phyloP scores from a whole-genome alignment of 2,113 vertebrate species.

The Erinaceus europaeus region DNA sequence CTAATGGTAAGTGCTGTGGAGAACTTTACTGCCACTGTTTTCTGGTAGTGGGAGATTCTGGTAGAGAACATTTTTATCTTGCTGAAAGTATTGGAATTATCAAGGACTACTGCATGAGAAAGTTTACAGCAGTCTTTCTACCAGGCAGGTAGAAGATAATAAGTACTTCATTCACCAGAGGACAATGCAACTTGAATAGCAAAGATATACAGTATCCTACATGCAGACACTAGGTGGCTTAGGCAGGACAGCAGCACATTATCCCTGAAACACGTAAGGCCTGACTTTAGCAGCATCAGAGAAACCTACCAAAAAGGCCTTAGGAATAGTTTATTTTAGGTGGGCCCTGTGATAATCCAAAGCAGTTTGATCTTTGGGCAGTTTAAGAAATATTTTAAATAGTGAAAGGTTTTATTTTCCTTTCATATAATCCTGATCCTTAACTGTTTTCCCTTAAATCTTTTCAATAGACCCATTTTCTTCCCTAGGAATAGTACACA shows the following conservation, averaged over 20 bases:
- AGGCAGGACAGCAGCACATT: neutral
- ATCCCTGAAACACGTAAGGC: constrained; percentile 28
- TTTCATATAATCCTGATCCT: constrained; percentile 2
- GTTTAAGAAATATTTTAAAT: neutral
- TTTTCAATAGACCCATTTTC: neutral
- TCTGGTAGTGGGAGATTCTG: constrained; percentile 63
- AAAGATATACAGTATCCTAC: neutral
- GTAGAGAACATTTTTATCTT: constrained; percentile 59
- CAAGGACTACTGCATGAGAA: constrained; percentile 38
- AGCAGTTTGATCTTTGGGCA: neutral
- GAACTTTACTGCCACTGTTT: constrained; percentile 46
- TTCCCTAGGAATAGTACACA: neutral
- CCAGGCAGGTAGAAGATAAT: constrained; percentile 25
- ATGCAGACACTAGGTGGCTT: neutral
- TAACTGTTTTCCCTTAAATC: neutral
- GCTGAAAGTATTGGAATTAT: constrained; percentile 53
- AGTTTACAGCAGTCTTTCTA: constrained; percentile 28
- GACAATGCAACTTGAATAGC: neutral
- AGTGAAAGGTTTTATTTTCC: neutral
- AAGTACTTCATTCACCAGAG: constrained; percentile 42
- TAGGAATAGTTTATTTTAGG: neutral
- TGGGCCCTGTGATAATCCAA: neutral
- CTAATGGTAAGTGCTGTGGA: neutral
- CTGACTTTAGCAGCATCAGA: neutral
- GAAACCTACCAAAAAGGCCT: neutral